Evolutionary conservation across 2,797 vertebrate genomes (phyloP).

Genomic region (Cyclura pinguis): DNA sequence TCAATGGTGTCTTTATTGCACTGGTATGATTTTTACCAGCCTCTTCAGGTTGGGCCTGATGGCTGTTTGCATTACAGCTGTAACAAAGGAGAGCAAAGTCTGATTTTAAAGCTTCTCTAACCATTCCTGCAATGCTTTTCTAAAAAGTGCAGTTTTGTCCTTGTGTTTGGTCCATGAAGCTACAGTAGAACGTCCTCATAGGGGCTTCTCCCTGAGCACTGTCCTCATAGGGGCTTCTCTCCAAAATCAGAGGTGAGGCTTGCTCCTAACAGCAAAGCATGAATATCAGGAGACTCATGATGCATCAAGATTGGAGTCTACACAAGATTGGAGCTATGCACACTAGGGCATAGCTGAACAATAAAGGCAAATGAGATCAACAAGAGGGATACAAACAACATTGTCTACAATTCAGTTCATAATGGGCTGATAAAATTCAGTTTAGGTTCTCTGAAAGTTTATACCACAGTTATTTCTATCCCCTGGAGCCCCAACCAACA

Average conservation of each 20-base stretch:
- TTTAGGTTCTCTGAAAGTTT: not conserved
- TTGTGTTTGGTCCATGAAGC: not conserved
- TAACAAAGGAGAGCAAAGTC: not conserved
- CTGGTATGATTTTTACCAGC: accelerated
- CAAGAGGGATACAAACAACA: not conserved
- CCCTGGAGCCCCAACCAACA: not conserved
- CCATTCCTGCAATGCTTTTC: not conserved
- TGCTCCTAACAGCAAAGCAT: not conserved
- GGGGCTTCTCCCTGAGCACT: not conserved
- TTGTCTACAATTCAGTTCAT: not conserved
- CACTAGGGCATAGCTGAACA: not conserved
- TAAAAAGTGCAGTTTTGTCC: not conserved
- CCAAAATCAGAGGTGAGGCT: not conserved
- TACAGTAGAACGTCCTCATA: not conserved
- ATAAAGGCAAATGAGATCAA: not conserved
- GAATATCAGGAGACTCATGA: not conserved
- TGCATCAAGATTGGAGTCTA: not conserved
- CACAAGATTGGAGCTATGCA: not conserved
- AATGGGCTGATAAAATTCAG: not conserved
- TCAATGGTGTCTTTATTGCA: accelerated
- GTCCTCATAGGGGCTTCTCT: not conserved
- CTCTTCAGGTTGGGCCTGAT: too few relatives aligned
- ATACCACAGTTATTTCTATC: too few relatives aligned
- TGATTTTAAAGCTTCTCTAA: not conserved
- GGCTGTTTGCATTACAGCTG: not conserved